These are phyloP conservation scores for Tachycineta bicolor DNA, from an alignment of 2,113 vertebrate genomes.

Conservation along the genomic window DNA sequence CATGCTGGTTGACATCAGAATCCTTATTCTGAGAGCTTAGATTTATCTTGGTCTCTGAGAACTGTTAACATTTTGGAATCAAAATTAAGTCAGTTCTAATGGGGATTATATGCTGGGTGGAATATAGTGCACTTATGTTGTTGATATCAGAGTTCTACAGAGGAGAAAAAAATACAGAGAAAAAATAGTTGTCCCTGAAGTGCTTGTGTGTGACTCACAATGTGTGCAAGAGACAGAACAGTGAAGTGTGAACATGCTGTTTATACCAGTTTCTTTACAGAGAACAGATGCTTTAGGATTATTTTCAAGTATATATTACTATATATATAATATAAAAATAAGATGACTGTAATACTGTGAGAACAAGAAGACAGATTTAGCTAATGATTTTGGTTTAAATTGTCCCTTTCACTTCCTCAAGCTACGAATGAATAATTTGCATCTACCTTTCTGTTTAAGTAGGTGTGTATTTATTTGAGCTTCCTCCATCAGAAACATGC, in stretches of 20 bases:
- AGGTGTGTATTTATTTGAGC: background rate
- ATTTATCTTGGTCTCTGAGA: background rate
- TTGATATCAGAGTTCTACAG: background rate
- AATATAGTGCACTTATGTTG: background rate
- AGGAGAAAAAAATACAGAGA: background rate
- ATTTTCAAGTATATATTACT: background rate
- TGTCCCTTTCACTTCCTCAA: background rate
- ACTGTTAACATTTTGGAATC: background rate
- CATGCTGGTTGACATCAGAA: background rate
- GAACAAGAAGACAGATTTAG: background rate
- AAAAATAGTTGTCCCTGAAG: constrained; percentile 1
- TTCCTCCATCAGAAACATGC: background rate
- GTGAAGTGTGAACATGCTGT: background rate
- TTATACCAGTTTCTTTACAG: background rate
- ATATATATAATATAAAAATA: background rate
- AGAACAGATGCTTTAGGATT: background rate
- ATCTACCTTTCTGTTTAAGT: background rate
- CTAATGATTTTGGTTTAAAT: background rate
- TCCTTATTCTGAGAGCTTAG: background rate
- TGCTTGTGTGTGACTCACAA: background rate
- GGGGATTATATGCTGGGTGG: background rate
- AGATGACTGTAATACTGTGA: background rate
- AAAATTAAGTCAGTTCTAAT: background rate
- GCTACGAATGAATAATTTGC: background rate
- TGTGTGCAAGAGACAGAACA: background rate